Evolutionary conservation across 1,140 invertebrate species (phyloP).

Genomic region (Neodiprion fabricii): DNA sequence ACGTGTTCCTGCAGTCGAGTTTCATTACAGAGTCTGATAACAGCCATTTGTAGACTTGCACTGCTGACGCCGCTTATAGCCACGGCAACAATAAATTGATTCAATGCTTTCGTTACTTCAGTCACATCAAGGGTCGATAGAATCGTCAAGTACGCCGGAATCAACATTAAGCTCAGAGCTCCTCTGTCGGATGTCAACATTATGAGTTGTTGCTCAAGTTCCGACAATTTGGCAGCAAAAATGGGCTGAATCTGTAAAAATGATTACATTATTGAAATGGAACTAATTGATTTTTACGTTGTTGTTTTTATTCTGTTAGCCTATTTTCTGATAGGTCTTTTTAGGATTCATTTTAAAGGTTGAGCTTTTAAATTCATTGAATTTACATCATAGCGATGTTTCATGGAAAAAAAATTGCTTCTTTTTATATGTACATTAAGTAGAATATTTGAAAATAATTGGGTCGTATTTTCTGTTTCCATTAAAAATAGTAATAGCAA

Average conservation of each 20-base stretch:
- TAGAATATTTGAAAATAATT: too few species aligned
- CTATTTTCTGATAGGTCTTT: too few species aligned
- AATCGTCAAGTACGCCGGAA: constrained; percentile 51
- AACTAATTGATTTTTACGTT: too few species aligned
- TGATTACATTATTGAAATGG: not conserved
- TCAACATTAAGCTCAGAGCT: constrained; percentile 40
- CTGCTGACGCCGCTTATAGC: constrained; percentile 57
- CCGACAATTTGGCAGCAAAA: constrained; percentile 43
- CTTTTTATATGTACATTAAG: too few species aligned
- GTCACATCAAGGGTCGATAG: constrained; percentile 47
- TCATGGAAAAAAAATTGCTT: too few species aligned
- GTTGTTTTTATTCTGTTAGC: too few species aligned
- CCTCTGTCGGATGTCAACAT: constrained; percentile 38
- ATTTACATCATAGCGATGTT: too few species aligned
- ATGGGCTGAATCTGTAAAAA: constrained; percentile 44
- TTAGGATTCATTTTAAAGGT: not conserved
- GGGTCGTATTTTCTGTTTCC: too few species aligned
- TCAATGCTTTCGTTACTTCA: constrained; percentile 48
- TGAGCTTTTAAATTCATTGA: not conserved
- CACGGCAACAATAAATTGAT: constrained; percentile 50
- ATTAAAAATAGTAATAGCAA: too few species aligned
- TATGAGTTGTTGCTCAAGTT: constrained; percentile 45
- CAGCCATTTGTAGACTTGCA: constrained; percentile 62
- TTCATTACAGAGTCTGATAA: constrained; percentile 63
- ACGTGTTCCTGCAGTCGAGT: constrained; percentile 66